phyloP scores from a whole-genome alignment of 2,888 invertebrate genomes.

The Colletes collaris region DNA sequence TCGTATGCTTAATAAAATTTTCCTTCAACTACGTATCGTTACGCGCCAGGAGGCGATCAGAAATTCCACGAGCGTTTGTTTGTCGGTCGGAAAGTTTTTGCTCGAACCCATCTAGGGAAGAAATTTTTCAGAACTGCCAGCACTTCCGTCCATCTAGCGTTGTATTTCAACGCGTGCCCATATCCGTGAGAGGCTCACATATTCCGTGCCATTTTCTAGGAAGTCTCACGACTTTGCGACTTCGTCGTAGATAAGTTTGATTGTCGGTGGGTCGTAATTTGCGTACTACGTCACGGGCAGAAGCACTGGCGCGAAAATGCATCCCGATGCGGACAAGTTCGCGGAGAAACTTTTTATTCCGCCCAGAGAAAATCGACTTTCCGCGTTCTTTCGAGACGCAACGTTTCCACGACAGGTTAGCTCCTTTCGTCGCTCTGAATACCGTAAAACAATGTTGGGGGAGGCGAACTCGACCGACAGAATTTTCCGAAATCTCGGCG shows the following conservation, averaged over 20 bases:
- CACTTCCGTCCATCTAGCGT: not conserved
- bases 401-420: constrained; percentile 16
- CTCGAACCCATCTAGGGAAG: not conserved
- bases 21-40: not conserved
- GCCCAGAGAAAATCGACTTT: constrained; percentile 35
- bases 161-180: not conserved
- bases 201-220: not conserved
- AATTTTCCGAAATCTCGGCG: constrained; percentile 4
- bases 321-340: constrained; percentile 17
- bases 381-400: not conserved
- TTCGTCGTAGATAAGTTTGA: constrained; percentile 54
- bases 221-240: constrained; percentile 20
- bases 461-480: not conserved
- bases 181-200: not conserved
- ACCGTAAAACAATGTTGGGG: constrained; percentile 50
- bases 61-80: constrained; percentile 19
- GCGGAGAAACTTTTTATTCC: constrained; percentile 43
- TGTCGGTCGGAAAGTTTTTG: constrained; percentile 18
- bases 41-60: constrained; percentile 2
- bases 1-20: not conserved
- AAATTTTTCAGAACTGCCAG: constrained; percentile 10
- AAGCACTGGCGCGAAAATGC: constrained; percentile 32
- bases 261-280: constrained; percentile 58
- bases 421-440: constrained; percentile 18
- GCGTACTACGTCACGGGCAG: constrained; percentile 30